phyloP scores from a whole-genome alignment of 1,140 invertebrate genomes.

The Nebria ingens region DNA sequence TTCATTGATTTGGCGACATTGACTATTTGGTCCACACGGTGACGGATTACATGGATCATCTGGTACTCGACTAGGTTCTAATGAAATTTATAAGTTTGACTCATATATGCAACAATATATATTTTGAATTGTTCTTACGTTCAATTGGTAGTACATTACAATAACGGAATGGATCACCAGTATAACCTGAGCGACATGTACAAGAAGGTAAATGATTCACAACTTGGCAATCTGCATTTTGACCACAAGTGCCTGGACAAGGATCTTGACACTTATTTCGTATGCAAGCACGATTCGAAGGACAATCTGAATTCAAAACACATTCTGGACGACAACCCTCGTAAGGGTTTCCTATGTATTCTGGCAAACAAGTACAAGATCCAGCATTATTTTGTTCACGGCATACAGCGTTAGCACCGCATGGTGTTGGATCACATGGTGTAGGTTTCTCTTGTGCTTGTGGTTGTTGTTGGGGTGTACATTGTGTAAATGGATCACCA shows the following conservation, averaged over 20 bases:
- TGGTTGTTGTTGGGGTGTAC: constrained; percentile 32
- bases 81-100: constrained; percentile 4
- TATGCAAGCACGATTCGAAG: constrained; percentile 65
- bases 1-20: constrained; percentile 52
- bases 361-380: constrained; percentile 67
- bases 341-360: constrained; percentile 68
- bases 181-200: constrained; percentile 53
- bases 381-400: constrained; percentile 58
- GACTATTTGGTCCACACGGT: constrained; percentile 62
- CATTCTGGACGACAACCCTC: constrained; percentile 73
- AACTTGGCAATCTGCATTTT: constrained; percentile 53
- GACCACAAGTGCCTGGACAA: constrained; percentile 63
- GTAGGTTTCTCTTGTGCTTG: constrained; percentile 39
- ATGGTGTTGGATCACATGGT: constrained; percentile 69
- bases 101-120: not conserved
- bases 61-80: constrained; percentile 29
- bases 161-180: constrained; percentile 62
- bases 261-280: constrained; percentile 69
- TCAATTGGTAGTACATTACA: constrained; percentile 44
- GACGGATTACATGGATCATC: constrained; percentile 53
- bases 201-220: constrained; percentile 59
- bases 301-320: constrained; percentile 69
- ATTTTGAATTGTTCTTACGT: constrained; percentile 36
- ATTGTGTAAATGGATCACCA: constrained; percentile 62
- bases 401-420: constrained; percentile 71